phyloP scores from a whole-genome alignment of 2,888 invertebrate species.

The Drosophila anomelani region DNA sequence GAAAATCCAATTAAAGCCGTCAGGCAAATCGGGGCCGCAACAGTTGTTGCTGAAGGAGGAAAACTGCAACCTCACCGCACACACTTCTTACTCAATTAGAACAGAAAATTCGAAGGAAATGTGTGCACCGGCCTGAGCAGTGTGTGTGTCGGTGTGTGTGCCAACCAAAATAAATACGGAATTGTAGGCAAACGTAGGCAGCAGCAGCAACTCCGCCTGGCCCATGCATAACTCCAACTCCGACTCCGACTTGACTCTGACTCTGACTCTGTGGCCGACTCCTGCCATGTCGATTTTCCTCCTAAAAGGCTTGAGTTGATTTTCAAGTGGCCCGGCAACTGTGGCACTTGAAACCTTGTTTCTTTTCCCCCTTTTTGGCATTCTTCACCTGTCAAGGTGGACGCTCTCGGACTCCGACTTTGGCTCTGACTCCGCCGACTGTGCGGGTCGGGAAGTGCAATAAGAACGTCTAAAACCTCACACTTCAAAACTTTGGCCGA shows the following conservation, averaged over 20 bases:
- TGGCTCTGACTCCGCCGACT: conserved; percentile 12
- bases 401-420: conserved; percentile 39
- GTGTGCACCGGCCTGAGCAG: conserved; percentile 34
- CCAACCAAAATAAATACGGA: conserved; percentile 74
- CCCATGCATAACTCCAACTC: conserved; percentile 30
- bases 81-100: conserved; percentile 79
- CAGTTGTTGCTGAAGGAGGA: conserved; percentile 57
- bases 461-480: conserved; percentile 80
- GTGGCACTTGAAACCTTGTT: conserved; percentile 69
- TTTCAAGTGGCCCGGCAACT: conserved; percentile 71
- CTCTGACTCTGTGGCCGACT: conserved; percentile 37
- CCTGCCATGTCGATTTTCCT: conserved; percentile 75
- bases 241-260: conserved; percentile 26
- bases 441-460: conserved; percentile 63
- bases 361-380: conserved; percentile 60
- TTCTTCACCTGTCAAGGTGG: conserved; percentile 78
- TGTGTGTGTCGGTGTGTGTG: conserved; percentile 19
- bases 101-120: conserved; percentile 79
- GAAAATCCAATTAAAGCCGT: conserved; percentile 80
- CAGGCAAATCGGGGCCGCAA: conserved; percentile 53
- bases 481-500: conserved; percentile 79
- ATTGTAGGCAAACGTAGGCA: conserved; percentile 52
- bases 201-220: conserved; percentile 14
- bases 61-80: conserved; percentile 74
- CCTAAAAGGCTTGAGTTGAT: conserved; percentile 76